A percentile compares a stretch with the other conserved stretches of the same genome.
phyloP scores from a whole-genome alignment of 53 echinoderm and acorn worm species.

The Stichopus horrens region DNA sequence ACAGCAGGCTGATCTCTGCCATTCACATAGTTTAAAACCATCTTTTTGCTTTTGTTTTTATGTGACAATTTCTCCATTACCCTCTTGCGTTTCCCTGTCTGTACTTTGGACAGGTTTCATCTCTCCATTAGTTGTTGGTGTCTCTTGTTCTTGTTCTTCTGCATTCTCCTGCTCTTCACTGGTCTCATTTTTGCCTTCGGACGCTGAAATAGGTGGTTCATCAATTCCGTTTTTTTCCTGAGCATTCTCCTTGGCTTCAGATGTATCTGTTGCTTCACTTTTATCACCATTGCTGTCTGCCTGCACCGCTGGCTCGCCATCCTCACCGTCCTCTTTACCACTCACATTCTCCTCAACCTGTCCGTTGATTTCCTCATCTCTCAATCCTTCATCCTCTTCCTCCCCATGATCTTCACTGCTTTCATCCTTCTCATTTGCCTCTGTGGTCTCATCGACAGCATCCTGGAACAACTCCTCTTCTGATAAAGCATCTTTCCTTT shows the following conservation, averaged over 20 bases:
- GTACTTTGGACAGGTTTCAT: background rate
- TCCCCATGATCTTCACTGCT: background rate
- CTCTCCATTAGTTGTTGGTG: background rate
- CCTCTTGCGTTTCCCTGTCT: background rate
- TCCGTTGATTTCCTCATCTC: background rate
- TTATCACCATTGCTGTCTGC: conserved; percentile 3
- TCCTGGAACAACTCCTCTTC: background rate
- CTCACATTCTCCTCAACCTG: background rate
- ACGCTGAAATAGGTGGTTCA: background rate
- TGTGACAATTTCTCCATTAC: background rate
- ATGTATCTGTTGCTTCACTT: background rate
- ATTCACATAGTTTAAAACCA: too few relatives aligned
- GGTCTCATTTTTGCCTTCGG: background rate
- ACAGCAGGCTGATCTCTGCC: too few relatives aligned
- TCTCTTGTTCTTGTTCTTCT: background rate
- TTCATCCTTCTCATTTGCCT: background rate
- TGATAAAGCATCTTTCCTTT: background rate
- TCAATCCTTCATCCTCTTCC: background rate
- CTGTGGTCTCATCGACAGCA: background rate
- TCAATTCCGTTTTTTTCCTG: background rate
- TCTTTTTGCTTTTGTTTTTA: background rate
- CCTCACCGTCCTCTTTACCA: background rate
- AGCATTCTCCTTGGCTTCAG: background rate
- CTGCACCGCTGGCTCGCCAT: background rate
- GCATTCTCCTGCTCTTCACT: background rate